Evolutionary conservation across 2,888 invertebrate species (phyloP).

Genomic region (Tachina lurida): DNA sequence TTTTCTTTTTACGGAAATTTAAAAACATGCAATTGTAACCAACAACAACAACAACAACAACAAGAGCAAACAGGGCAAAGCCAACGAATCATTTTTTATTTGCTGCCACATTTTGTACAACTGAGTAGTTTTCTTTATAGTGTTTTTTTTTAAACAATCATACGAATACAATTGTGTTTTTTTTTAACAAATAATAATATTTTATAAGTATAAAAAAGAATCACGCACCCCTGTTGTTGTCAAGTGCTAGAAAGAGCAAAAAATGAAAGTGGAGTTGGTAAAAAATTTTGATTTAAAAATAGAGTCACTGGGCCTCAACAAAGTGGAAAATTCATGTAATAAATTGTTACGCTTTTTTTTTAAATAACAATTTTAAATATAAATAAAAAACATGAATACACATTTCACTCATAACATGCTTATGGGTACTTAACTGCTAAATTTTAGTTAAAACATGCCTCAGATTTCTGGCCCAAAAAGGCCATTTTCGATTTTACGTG

Average conservation of each 20-base stretch:
- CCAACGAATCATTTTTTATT: conserved; percentile 10
- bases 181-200: not conserved
- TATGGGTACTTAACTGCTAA: too few relatives aligned
- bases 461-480: too few relatives aligned
- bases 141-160: conserved; percentile 20
- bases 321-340: conserved; percentile 10
- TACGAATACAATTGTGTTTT: conserved; percentile 29
- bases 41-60: conserved; percentile 23
- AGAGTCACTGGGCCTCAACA: conserved; percentile 57
- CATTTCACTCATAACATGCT: too few relatives aligned
- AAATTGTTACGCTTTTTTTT: conserved; percentile 11
- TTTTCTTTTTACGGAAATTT: conserved; percentile 56
- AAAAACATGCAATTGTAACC: conserved; percentile 47
- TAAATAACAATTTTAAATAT: conserved; percentile 9
- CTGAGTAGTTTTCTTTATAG: not conserved
- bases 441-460: too few relatives aligned
- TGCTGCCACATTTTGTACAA: conserved; percentile 24
- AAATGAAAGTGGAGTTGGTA: conserved; percentile 24
- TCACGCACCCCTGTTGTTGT: conserved; percentile 55
- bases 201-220: conserved; percentile 27
- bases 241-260: conserved; percentile 38
- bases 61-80: conserved; percentile 16
- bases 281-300: conserved; percentile 43
- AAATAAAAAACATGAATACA: not conserved
- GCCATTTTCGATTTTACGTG: too few relatives aligned